Conservation (phyloP, 2,888 invertebrate species). For the Masnerella sp. region DNA sequence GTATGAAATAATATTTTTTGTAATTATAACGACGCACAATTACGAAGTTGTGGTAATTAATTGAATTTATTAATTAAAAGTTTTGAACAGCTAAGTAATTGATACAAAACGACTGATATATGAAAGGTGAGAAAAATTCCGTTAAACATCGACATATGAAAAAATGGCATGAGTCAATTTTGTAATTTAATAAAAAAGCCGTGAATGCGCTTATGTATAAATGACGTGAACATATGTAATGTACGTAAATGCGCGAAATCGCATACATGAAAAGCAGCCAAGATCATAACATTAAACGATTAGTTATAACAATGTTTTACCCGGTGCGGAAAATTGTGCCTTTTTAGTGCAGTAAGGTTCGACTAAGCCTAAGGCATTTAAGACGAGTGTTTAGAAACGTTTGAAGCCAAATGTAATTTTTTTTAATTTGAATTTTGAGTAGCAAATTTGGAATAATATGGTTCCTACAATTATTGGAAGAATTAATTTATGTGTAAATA, state of each 20-base stretch:
- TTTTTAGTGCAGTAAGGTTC: constrained; percentile 77
- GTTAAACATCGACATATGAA: not conserved
- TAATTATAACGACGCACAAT: not conserved
- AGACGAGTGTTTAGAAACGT: too few species aligned
- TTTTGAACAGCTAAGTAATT: not conserved
- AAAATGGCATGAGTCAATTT: not conserved
- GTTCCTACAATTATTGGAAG: too few species aligned
- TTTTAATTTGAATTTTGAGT: too few species aligned
- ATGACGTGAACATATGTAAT: constrained; percentile 24
- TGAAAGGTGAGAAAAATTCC: too few species aligned
- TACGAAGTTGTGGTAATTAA: not conserved
- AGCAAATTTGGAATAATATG: too few species aligned
- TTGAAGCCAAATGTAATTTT: too few species aligned
- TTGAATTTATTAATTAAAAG: not conserved
- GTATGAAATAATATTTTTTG: not conserved
- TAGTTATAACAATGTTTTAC: constrained; percentile 70
- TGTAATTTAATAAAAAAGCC: constrained; percentile 5
- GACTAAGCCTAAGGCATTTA: constrained; percentile 71
- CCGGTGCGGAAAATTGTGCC: constrained; percentile 77
- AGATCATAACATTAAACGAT: constrained; percentile 63
- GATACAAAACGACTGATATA: constrained; percentile 5
- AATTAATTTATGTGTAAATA: too few species aligned
- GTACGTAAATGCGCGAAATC: constrained; percentile 46
- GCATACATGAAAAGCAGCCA: constrained; percentile 31
- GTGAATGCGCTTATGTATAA: constrained; percentile 30